Conservation (phyloP, 2,797 vertebrate species). For the Mormyrus proboscirostris region DNA sequence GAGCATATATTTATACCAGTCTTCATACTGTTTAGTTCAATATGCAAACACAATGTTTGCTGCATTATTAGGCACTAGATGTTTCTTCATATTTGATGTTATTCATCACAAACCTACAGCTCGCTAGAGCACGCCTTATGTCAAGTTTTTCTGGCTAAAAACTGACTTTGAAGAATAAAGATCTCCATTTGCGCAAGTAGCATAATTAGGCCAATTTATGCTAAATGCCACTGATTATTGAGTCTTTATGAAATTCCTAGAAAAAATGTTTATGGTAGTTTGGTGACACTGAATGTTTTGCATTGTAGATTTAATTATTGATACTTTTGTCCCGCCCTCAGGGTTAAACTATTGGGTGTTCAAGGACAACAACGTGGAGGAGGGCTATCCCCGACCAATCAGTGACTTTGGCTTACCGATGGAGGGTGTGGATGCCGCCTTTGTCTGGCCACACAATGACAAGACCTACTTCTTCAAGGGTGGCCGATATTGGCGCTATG, state of each 20-base stretch:
- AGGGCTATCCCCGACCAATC: slow-evolving; percentile 86
- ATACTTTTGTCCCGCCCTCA: slow-evolving; percentile 41
- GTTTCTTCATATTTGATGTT: neutral
- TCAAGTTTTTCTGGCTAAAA: neutral
- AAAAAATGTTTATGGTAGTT: neutral
- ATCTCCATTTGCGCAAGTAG: neutral
- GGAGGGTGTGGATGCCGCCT: slow-evolving; percentile 81
- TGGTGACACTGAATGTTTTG: neutral
- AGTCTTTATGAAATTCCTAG: neutral
- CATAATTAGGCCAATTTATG: neutral
- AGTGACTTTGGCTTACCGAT: slow-evolving; percentile 85
- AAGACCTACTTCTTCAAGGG: slow-evolving; percentile 98
- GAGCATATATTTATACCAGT: neutral
- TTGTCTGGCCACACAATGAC: slow-evolving; percentile 88
- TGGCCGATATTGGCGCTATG: slow-evolving; percentile 82
- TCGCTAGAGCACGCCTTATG: neutral
- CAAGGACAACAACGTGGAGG: slow-evolving; percentile 90
- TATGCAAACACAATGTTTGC: neutral
- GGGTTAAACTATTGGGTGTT: slow-evolving; percentile 95
- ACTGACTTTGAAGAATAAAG: neutral
- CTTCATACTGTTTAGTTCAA: neutral
- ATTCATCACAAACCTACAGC: neutral
- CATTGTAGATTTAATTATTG: neutral
- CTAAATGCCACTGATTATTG: neutral
- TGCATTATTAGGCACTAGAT: neutral